Evolutionary conservation across 2,797 vertebrate genomes (phyloP), one percentile per base, ranked within the genome.

Genomic region (Schizothorax lantsangensis): DNA sequence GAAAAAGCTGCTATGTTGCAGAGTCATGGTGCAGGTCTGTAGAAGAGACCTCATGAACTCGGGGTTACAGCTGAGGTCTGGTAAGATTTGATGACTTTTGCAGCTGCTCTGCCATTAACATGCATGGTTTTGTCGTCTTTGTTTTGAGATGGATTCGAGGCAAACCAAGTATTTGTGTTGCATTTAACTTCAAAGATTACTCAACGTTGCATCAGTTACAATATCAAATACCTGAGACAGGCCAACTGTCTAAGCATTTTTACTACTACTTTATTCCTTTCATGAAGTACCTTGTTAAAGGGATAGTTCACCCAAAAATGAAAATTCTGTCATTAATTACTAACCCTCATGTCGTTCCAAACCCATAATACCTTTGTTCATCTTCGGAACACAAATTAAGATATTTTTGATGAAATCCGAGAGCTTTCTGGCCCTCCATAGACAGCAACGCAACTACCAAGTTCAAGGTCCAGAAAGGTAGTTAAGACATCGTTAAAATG

Each of bases 41-140:
- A 79, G 81, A 79, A 72, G 23, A 43, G 79, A 84, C 75, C 30
- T 64, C 4, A 36, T 84, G 73, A 69, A 47, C 77, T 80, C 74
- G 47, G 54, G 52, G 43, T 14, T 45, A 6, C 69, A 33, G 66
- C 57, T n/a, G 81, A 59, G 81, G 33, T 75, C 71, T 71, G 73
- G 17, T 12, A 3, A 45, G 26, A 23, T 23, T 12, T 79, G 62
- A 85, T 88, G 72, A 30, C 23, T 81, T 85, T 75, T 43, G 33
- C 75, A 84, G 86, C 52, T 64, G 81, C 14, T 72, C 38, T 83
- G 52, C 1, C 43, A 12, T n/a, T 79, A 68, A 68, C 73, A 40
- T 54, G 72, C 33, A 19, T 12, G 8, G 8, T 21, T 75, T 38
- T 74, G 40, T 62, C 26, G 6, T n/a, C 6, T 2, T 52, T 14